Percentiles rank a stretch among this genome's conserved stretches.
These are phyloP conservation scores for Oxycera nigricornis DNA, from an alignment of 2,888 invertebrate genomes.

Conservation along the genomic window DNA sequence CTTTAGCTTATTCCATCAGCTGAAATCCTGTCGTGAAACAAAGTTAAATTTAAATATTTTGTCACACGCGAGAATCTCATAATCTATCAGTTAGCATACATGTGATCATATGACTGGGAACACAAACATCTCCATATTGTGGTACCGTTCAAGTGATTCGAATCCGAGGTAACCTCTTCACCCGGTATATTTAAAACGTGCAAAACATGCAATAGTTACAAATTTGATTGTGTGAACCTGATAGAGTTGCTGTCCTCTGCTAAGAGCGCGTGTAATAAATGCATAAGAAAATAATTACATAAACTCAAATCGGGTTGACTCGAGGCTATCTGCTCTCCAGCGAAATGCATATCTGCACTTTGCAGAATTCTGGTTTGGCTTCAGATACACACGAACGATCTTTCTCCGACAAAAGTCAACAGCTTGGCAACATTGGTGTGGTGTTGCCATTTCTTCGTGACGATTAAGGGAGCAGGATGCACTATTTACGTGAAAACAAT, in stretches of 20 bases:
- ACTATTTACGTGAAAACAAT: too few species aligned
- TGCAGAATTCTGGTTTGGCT: not conserved
- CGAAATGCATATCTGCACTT: not conserved
- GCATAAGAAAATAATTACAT: slow-evolving; percentile 47
- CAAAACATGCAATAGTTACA: slow-evolving; percentile 48
- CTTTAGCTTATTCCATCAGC: too few species aligned
- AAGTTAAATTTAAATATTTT: not conserved
- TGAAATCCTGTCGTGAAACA: not conserved
- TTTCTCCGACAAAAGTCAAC: not conserved
- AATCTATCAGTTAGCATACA: not conserved
- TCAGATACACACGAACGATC: not conserved
- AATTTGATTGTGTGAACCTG: slow-evolving; percentile 47
- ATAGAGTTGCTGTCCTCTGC: slow-evolving; percentile 29
- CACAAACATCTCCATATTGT: slow-evolving; percentile 30
- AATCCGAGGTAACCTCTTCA: slow-evolving; percentile 23
- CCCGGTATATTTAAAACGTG: slow-evolving; percentile 41
- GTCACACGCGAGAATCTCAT: slow-evolving; percentile 15
- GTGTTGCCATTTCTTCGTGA: too few species aligned
- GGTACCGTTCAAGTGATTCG: slow-evolving; percentile 10
- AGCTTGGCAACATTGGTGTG: too few species aligned
- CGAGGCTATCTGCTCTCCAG: slow-evolving; percentile 38
- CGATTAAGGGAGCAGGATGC: too few species aligned
- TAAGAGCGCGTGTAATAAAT: slow-evolving; percentile 47
- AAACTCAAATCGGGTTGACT: slow-evolving; percentile 46
- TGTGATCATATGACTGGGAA: not conserved